Percentiles rank a stretch among this genome's conserved stretches.
Evolutionary conservation across 2,797 vertebrate species (phyloP).

Genomic region (Novumbra hubbsi): DNA sequence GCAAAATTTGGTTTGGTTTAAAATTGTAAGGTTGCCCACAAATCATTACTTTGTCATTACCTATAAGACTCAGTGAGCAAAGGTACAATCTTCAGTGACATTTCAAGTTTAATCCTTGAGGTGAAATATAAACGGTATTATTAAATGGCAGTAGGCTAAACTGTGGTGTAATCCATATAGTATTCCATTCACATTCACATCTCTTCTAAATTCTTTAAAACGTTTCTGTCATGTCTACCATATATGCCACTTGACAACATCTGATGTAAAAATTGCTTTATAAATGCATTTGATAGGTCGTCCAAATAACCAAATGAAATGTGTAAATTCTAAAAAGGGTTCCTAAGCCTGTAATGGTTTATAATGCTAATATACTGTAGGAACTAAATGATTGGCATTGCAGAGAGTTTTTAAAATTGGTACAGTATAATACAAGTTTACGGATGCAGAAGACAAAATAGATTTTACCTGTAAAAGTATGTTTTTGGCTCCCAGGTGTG

Average conservation of each 20-base stretch:
- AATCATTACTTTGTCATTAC: conserved; percentile 66
- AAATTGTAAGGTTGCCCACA: conserved; percentile 62
- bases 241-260: too few relatives aligned
- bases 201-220: neutral
- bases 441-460: neutral
- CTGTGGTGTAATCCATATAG: neutral
- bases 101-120: neutral
- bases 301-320: too few relatives aligned
- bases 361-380: too few relatives aligned
- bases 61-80: conserved; percentile 46
- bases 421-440: too few relatives aligned
- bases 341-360: too few relatives aligned
- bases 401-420: neutral
- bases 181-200: neutral
- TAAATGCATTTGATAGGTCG: too few relatives aligned
- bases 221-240: neutral
- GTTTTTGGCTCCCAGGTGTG: conserved; percentile 37
- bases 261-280: too few relatives aligned
- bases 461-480: conserved; percentile 59
- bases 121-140: neutral
- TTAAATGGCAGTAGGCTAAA: neutral
- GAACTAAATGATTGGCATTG: too few relatives aligned
- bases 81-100: neutral
- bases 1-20: conserved; percentile 45
- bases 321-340: too few relatives aligned